Evolutionary conservation across 2,797 vertebrate genomes (phyloP), one percentile per base, ranked within the genome.

Genomic region (Orientallactaga sibirica): DNA sequence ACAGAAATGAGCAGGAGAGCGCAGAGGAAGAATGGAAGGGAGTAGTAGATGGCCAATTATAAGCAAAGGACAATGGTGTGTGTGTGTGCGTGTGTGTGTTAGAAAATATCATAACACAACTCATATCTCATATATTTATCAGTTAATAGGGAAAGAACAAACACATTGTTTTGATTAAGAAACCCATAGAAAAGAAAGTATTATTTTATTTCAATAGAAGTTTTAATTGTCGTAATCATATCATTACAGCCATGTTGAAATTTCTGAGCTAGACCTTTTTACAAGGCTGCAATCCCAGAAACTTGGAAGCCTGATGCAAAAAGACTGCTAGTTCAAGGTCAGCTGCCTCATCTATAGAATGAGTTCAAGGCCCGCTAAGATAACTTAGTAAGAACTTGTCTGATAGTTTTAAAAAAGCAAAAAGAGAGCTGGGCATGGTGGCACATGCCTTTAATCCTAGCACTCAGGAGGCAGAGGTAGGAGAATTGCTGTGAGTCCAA

Each of bases 201-300:
- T 58, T 81, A 71, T 86, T 94, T 94, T 79, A 66, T 4, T 94
- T 79, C 52, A 3, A 43, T 75, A 27, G 1, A 86, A 89, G 6
- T 88, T 64, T 66, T 79, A 88, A 62, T 15, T 64, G 78, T 80
- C 5, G 55, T 27, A 88, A 90, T 33, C 10, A 64, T 85, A 37
- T 27, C 70, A 62, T 92, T 89, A 74, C 11, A 66, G 74, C 74
- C 87, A 14, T 5, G 18, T 48, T 22, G 81, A 70, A 4, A 6
- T 64, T 33, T 77, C 75, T 41, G 43, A 55, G 7, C 0, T 48
- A 48, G 25, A 19, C 71, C 29, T 5, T 10, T 74, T 7, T 22
- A 11, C 10, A 43, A 37, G 12, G 18, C 19, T 43, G 7, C 15
- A 14, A 48, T 19, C 22, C 5, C 5, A 24, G 37, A 4, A 15